Conservation (phyloP, 2,888 invertebrate species). For the Eledone cirrhosa region DNA sequence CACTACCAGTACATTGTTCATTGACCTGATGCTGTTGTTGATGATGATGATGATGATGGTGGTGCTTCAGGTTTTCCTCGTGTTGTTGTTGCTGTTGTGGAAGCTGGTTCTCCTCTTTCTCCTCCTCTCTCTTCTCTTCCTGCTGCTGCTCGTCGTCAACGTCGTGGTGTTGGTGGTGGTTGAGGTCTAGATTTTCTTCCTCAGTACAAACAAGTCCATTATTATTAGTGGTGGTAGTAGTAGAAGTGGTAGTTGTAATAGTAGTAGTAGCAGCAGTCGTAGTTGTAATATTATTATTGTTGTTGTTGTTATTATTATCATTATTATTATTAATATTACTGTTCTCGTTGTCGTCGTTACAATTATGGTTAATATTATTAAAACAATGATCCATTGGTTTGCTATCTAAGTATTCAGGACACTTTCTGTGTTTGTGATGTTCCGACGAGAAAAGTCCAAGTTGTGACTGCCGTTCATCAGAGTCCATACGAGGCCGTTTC, state of each 20-base stretch:
- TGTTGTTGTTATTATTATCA: no score
- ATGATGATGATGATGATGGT: no score
- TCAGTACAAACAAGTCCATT: not conserved
- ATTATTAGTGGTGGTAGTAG: no score
- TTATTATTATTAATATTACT: no score
- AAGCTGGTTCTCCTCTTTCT: not conserved
- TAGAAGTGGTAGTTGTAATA: no score
- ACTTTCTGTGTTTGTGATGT: not conserved
- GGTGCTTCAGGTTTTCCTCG: no score
- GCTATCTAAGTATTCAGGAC: not conserved
- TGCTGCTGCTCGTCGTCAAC: not conserved
- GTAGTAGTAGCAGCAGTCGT: no score
- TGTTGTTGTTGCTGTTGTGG: no score
- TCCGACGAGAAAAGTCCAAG: not conserved
- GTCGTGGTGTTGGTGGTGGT: not conserved
- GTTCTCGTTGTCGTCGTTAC: no score
- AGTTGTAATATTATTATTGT: no score
- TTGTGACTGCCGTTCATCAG: not conserved
- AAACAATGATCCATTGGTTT: not conserved
- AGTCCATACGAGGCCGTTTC: conserved; percentile 11
- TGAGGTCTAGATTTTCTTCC: not conserved
- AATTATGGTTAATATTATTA: not conserved
- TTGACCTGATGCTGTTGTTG: no score
- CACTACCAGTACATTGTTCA: no score
- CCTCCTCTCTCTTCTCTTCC: not conserved